Base-by-base conservation (phyloP, 2,113 vertebrate species). In the Cyphotilapia sp. region DNA sequence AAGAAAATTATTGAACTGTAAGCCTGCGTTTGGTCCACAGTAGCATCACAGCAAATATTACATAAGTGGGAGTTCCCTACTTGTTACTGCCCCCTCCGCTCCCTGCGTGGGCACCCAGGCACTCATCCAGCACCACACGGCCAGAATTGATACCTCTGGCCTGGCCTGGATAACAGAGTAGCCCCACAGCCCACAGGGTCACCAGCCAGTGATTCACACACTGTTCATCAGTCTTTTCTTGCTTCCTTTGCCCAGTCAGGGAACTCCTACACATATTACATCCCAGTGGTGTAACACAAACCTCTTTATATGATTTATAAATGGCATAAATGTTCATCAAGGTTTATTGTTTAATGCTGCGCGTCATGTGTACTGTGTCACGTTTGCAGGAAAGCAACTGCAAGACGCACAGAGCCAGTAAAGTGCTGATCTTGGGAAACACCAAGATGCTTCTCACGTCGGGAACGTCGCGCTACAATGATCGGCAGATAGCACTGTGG, bases 341-440 rank as follows among this genome's bases (percentile, higher is more conserved):
- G 45, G 17, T 13, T 63, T 0, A 63, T 16, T 31, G 6, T 4
- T 59, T 45, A 27, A 13, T 56, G 57, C 2, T 63, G 56, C 38
- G 31, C 49, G 2, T 81, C 9, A 38, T 33, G 17, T 22, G 3
- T 31, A 74, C 45, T 35, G 10, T 84, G 4, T 53, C n/a, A 7
- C n/a, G 4, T 91, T 93, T 92, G 27, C 94, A 99, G 98, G 98
- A 98, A 95, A 94, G 95, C 86, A 97, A 33, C 94, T 95, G 93
- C 91, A 98, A 97, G 90, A 95, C 94, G 22, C 98, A 98, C 92
- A 97, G 88, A 94, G 96, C 95, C 94, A 97, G 86, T 90, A 99
- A 99, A 90, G 97, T 98, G 83, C 89, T 98, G 91, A 96, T 98
- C 90, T 96, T 99, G 86, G 97, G 98, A 85, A 97, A 97, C 86